Base-by-base conservation (phyloP, 37 sponge, comb jelly and placozoan genomes). In the Haliclona indistincta region DNA sequence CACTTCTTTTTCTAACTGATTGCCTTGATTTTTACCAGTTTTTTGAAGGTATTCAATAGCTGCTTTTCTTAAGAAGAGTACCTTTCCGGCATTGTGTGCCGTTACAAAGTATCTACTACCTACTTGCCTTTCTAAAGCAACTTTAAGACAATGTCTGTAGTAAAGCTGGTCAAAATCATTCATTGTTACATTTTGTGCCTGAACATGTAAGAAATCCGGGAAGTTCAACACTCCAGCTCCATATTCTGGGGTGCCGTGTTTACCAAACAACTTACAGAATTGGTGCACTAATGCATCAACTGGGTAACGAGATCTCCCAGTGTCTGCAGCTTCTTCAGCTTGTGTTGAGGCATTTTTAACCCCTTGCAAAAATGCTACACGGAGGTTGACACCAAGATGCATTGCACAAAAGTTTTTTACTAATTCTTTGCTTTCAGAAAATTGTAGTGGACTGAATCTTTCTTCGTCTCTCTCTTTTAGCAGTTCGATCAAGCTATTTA, bases 191-290 rank as follows among this genome's bases (percentile, higher is more conserved):
- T 69, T 45, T 37, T 43, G 5, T 4, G 49, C 49, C 49, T 37
- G 5, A 7, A 79, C 15, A 51, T 53, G 6, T 30, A 75, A 29
- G 44, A 60, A 84, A n/a, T 75, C 70, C 2, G 19, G 64, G 37
- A 75, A 82, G 7, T 11, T 49, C 4, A 64, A 33, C 22, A 32
- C 51, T 44, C 84, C 84, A 73, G 56, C 42, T 4, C 77, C 77
- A 76, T 84, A 84, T 30, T 84, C 84, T 29, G 84, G 84, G 10
- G 56, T 63, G 2, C 84, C 84, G 54, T 69, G 54, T 1, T 20
- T 25, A 2, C 84, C 84, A 71, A 75, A 68, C 1, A 76, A 15
- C 56, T 84, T 84, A 30, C 71, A 75, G 54, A 84, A 75, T 51
- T 75, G 77, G 60, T 84, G 84, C 0, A 84, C 77, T 6, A 68